A percentile compares a stretch with the other conserved stretches of the same genome.
Conservation (phyloP, 2,888 invertebrate genomes). For the Encarsia formosa region DNA sequence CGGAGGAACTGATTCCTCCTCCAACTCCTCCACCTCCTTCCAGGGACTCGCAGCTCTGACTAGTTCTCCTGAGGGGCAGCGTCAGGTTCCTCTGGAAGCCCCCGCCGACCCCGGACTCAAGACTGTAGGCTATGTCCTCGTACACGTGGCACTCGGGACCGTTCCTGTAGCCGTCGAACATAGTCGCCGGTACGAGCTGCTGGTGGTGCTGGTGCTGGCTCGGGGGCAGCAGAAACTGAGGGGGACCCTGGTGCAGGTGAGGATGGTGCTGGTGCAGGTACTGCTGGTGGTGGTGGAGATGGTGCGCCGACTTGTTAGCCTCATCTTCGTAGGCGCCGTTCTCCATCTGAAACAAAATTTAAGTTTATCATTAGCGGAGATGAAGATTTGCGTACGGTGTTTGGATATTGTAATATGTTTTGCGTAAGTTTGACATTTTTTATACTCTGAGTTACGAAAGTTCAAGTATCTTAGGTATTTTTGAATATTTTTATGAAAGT, state of each 20-base stretch:
- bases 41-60: slow-evolving; percentile 26
- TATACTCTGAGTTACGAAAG: no score
- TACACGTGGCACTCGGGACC: slow-evolving; percentile 38
- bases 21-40: slow-evolving; percentile 3
- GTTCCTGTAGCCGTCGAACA: background rate
- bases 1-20: slow-evolving; percentile 34
- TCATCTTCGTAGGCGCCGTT: slow-evolving; percentile 48
- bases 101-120: slow-evolving; percentile 13
- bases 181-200: background rate
- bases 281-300: slow-evolving; percentile 1
- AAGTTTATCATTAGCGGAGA: background rate
- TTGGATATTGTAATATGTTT: no score
- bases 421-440: no score
- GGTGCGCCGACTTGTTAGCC: slow-evolving; percentile 24
- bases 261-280: slow-evolving; percentile 4
- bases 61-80: slow-evolving; percentile 36
- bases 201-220: slow-evolving; percentile 4
- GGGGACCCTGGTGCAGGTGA: background rate
- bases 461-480: no score
- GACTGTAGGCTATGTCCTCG: slow-evolving; percentile 40
- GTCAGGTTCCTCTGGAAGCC: slow-evolving; percentile 40
- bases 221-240: background rate
- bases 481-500: no score
- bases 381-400: background rate
- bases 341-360: slow-evolving; percentile 48